These are phyloP conservation scores for Sclerurus mexicanus DNA, from an alignment of 2,113 vertebrate genomes.

Conservation along the genomic window DNA sequence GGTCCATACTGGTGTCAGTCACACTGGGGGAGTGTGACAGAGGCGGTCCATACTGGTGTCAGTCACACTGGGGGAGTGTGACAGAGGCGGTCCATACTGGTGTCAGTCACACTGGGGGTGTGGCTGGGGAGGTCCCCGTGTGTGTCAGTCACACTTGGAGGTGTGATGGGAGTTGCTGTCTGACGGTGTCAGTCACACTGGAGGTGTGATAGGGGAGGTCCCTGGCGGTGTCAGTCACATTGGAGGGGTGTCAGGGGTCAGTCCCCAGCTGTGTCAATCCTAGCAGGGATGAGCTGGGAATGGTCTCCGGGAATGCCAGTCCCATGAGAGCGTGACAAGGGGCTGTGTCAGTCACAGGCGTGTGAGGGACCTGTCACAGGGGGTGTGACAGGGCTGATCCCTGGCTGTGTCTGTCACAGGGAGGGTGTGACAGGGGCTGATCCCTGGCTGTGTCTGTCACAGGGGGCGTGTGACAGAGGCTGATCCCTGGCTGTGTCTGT, in stretches of 20 bases:
- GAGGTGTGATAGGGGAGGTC: accelerated
- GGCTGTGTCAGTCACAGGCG: too few relatives aligned
- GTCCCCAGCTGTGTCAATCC: background rate
- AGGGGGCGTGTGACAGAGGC: background rate
- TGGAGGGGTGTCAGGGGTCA: background rate
- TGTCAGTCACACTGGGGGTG: background rate
- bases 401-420: background rate
- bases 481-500: background rate
- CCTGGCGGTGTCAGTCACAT: accelerated
- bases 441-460: background rate
- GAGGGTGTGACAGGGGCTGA: background rate
- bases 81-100: background rate
- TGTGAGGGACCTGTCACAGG: background rate
- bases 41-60: background rate
- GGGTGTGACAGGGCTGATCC: background rate
- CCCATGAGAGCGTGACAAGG: background rate
- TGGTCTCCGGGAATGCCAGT: background rate
- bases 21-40: background rate
- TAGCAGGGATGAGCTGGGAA: too few relatives aligned
- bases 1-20: background rate
- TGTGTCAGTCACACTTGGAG: background rate
- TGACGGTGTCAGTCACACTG: background rate
- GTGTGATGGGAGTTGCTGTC: too few relatives aligned
- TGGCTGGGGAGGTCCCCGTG: too few relatives aligned
- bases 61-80: background rate